Conservation (phyloP, 2,113 vertebrate genomes). For the Ia io region DNA sequence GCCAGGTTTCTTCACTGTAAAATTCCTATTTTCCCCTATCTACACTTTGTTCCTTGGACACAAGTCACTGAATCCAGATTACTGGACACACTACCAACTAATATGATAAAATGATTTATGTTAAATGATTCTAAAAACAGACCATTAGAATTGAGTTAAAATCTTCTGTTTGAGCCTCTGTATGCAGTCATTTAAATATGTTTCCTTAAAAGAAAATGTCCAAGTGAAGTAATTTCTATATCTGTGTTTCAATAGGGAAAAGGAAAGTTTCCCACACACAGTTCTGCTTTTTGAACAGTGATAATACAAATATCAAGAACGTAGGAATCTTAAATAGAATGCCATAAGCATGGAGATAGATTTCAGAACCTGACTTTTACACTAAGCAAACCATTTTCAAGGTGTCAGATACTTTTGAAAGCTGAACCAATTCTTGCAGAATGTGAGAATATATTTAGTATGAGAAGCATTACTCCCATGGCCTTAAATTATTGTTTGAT, state of each 20-base stretch:
- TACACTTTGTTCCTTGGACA: neutral
- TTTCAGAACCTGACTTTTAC: neutral
- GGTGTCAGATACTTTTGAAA: slow-evolving; percentile 31
- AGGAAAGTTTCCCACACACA: neutral
- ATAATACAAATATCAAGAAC: neutral
- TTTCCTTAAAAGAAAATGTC: neutral
- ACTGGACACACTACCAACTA: neutral
- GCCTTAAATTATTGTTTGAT: slow-evolving; percentile 61
- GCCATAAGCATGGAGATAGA: neutral
- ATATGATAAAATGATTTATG: neutral
- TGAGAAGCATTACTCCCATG: neutral
- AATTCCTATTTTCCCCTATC: neutral
- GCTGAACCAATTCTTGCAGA: neutral
- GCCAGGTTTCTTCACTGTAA: neutral
- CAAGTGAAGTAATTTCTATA: neutral
- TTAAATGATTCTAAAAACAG: neutral
- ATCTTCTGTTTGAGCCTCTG: neutral
- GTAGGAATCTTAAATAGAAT: neutral
- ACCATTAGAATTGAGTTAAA: neutral
- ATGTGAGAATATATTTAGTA: slow-evolving; percentile 40
- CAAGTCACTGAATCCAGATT: neutral
- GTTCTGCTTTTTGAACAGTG: neutral
- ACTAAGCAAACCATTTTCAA: slow-evolving; percentile 12
- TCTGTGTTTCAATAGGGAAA: neutral
- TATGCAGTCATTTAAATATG: neutral